A percentile compares a stretch with the other conserved stretches of the same genome.
These are phyloP conservation scores for Perca fluviatilis DNA, from an alignment of 2,113 vertebrate genomes.

Conservation along the genomic window DNA sequence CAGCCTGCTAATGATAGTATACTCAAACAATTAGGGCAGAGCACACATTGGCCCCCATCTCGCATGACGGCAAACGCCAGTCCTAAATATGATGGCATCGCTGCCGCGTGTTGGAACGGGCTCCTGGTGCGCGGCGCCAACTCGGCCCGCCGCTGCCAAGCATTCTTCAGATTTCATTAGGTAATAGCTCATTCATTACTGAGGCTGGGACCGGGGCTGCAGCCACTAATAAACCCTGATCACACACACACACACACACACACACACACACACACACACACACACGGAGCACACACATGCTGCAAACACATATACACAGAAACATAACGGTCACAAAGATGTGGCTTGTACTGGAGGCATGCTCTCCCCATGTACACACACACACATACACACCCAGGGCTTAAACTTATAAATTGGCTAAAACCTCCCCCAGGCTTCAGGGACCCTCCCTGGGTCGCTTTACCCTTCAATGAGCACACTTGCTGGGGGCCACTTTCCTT, in stretches of 20 bases:
- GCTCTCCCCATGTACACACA: neutral
- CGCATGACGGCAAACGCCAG: slow-evolving; percentile 59
- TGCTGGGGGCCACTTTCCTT: slow-evolving; percentile 46
- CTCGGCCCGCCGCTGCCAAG: slow-evolving; percentile 69
- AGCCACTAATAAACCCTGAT: slow-evolving; percentile 72
- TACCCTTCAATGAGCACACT: slow-evolving; percentile 70
- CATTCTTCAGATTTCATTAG: slow-evolving; percentile 83
- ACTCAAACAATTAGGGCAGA: slow-evolving; percentile 72
- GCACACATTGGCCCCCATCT: slow-evolving; percentile 66
- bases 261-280: slow-evolving; percentile 35
- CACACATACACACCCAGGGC: slow-evolving; percentile 19
- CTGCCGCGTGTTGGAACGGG: slow-evolving; percentile 66
- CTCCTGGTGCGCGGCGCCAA: slow-evolving; percentile 62
- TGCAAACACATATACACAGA: slow-evolving; percentile 19
- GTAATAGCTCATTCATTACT: slow-evolving; percentile 83
- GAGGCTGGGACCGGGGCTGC: slow-evolving; percentile 58
- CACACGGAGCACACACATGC: slow-evolving; percentile 2
- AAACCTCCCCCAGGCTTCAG: slow-evolving; percentile 55
- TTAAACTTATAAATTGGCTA: slow-evolving; percentile 62
- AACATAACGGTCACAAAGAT: slow-evolving; percentile 32
- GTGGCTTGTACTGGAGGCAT: slow-evolving; percentile 18
- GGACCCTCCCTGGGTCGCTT: slow-evolving; percentile 62
- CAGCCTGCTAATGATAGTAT: slow-evolving; percentile 68
- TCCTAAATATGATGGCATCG: slow-evolving; percentile 74
- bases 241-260: slow-evolving; percentile 40